phyloP scores from a whole-genome alignment of 2,797 vertebrate genomes.

The Fundulus diaphanus region DNA sequence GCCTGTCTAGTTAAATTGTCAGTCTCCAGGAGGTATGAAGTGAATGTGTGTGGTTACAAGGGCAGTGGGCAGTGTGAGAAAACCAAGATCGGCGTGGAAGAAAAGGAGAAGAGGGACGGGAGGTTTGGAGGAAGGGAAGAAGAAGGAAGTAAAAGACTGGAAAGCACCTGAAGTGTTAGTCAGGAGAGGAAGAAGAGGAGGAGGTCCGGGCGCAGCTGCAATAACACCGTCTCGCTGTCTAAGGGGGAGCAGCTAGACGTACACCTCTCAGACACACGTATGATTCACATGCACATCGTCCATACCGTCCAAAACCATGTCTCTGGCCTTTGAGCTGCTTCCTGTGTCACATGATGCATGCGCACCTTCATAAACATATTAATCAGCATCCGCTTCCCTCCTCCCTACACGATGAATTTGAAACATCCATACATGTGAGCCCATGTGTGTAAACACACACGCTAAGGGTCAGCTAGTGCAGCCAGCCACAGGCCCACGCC shows the following conservation, averaged over 20 bases:
- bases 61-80: constrained; percentile 26
- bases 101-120: constrained; percentile 1
- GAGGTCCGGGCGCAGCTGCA: constrained; percentile 31
- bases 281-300: constrained; percentile 30
- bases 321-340: constrained; percentile 31
- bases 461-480: constrained; percentile 65
- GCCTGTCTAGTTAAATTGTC: constrained; percentile 52
- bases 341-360: constrained; percentile 33
- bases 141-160: constrained; percentile 51
- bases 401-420: constrained; percentile 7
- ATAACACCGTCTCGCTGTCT: constrained; percentile 18
- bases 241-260: constrained; percentile 54
- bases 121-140: constrained; percentile 2
- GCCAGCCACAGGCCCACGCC: constrained; percentile 56
- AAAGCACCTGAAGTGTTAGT: constrained; percentile 77
- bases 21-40: constrained; percentile 42
- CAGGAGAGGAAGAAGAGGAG: constrained; percentile 45
- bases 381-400: constrained; percentile 31
- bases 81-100: constrained; percentile 15
- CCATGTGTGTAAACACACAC: constrained; percentile 9
- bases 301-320: constrained; percentile 42
- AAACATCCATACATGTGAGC: constrained; percentile 3
- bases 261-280: constrained; percentile 15
- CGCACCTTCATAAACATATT: constrained; percentile 37
- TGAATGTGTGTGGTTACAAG: constrained; percentile 53